A percentile compares a stretch with the other conserved stretches of the same genome.
Conservation (phyloP, 2,797 vertebrate species). For the Poeciliopsis turneri region DNA sequence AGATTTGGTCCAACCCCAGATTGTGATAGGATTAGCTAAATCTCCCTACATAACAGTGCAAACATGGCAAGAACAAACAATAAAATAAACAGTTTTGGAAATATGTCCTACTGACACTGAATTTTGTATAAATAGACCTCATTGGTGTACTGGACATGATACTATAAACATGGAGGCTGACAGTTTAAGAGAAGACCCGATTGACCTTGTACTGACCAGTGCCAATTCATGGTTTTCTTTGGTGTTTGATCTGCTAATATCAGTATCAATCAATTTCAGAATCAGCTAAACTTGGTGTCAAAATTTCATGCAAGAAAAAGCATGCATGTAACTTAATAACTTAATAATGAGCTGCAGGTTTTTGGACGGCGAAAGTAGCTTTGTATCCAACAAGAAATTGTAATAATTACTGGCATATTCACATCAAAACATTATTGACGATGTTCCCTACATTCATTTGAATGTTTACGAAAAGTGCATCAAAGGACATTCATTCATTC, state of each 20-base stretch:
- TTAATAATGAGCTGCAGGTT: background rate
- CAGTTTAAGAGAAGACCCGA: background rate
- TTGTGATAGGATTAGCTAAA: slow-evolving; percentile 76
- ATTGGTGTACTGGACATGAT: background rate
- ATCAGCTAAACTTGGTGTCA: background rate
- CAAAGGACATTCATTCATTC: background rate
- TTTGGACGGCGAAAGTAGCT: background rate
- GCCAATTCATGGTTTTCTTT: background rate
- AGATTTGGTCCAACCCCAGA: slow-evolving; percentile 67
- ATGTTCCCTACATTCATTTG: background rate
- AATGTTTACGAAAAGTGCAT: background rate
- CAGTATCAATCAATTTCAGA: background rate
- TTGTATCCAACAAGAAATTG: background rate
- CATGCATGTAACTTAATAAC: background rate
- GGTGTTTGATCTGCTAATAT: background rate
- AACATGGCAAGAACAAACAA: slow-evolving; percentile 32
- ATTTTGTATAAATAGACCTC: slow-evolving; percentile 32
- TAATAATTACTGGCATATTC: background rate
- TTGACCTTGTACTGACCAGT: background rate
- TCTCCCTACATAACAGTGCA: slow-evolving; percentile 46
- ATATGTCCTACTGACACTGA: slow-evolving; percentile 33
- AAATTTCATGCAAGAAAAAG: background rate
- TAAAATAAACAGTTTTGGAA: slow-evolving; percentile 25
- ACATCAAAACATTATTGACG: background rate
- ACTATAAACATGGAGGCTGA: slow-evolving; percentile 11